Percentiles rank a stretch among this genome's conserved stretches.
phyloP scores from a whole-genome alignment of 2,888 invertebrate species.

The Stegophylla sp. region DNA sequence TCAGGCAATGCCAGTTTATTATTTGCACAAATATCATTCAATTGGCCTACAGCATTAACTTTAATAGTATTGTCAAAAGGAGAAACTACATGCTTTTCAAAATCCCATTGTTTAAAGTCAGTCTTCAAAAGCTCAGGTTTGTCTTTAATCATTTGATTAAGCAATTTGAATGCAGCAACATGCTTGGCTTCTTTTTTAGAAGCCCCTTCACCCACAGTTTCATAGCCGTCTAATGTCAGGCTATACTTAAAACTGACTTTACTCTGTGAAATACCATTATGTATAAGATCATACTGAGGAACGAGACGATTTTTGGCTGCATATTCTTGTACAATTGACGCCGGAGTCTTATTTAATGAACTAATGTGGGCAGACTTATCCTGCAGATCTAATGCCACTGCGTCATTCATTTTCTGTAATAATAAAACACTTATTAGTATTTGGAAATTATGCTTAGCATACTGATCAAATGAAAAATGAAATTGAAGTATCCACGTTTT shows the following conservation, averaged over 20 bases:
- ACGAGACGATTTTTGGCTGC: constrained; percentile 68
- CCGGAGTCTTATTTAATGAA: constrained; percentile 69
- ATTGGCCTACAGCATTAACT: constrained; percentile 63
- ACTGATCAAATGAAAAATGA: too few relatives aligned
- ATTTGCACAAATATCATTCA: constrained; percentile 64
- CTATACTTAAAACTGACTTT: constrained; percentile 62
- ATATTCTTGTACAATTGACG: constrained; percentile 74
- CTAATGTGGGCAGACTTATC: constrained; percentile 42
- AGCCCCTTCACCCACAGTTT: constrained; percentile 65
- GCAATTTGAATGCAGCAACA: constrained; percentile 68
- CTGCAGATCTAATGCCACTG: constrained; percentile 1
- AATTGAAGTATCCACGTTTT: too few relatives aligned
- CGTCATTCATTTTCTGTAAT: constrained; percentile 28
- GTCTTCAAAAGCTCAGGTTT: constrained; percentile 64
- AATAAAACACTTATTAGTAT: background rate
- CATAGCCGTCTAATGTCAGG: constrained; percentile 60
- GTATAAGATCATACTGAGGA: constrained; percentile 70
- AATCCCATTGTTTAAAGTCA: constrained; percentile 61
- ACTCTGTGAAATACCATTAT: constrained; percentile 65
- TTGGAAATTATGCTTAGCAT: background rate
- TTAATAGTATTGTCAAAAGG: constrained; percentile 62
- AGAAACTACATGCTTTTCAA: constrained; percentile 60
- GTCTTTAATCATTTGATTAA: constrained; percentile 65
- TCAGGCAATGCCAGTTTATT: constrained; percentile 67
- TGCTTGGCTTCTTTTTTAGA: constrained; percentile 72